A percentile compares a stretch with the other conserved stretches of the same genome.
Conservation (phyloP, 1,140 invertebrate species). For the Musca vetustissima region DNA sequence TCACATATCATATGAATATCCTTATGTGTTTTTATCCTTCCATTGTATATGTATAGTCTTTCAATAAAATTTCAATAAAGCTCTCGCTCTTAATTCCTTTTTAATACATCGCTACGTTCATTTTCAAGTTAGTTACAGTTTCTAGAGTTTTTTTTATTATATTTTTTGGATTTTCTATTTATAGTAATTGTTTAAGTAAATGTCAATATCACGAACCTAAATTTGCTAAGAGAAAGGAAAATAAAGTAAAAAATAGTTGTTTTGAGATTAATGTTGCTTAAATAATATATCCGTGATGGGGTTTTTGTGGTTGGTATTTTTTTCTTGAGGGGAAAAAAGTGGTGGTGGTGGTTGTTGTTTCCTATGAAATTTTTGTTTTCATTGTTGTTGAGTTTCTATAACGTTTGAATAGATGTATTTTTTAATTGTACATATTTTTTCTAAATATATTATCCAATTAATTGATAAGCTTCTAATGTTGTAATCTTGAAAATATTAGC, state of each 20-base stretch:
- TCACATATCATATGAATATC: no score
- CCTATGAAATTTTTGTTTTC: conserved; percentile 22
- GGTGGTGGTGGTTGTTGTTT: neutral
- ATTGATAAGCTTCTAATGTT: conserved; percentile 10
- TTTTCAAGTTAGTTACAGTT: conserved; percentile 20
- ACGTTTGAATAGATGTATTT: no score
- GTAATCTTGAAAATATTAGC: neutral
- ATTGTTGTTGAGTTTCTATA: no score
- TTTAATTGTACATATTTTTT: conserved; percentile 27
- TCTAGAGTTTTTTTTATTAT: conserved; percentile 9
- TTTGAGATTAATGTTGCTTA: conserved; percentile 42
- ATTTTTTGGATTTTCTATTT: conserved; percentile 9
- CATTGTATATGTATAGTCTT: no score
- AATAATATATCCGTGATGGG: conserved; percentile 27
- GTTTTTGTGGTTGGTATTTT: neutral
- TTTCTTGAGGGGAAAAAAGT: conserved; percentile 13
- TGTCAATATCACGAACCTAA: conserved; percentile 43
- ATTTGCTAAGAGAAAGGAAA: conserved; percentile 55
- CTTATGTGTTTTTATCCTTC: no score
- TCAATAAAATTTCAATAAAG: neutral
- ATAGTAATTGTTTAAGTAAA: no score
- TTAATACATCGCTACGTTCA: conserved; percentile 8
- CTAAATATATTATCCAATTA: neutral
- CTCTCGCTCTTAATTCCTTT: no score
- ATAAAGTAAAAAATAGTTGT: conserved; percentile 55